Conservation (phyloP, 2,888 invertebrate species). For the Acrocyrtus sp. region DNA sequence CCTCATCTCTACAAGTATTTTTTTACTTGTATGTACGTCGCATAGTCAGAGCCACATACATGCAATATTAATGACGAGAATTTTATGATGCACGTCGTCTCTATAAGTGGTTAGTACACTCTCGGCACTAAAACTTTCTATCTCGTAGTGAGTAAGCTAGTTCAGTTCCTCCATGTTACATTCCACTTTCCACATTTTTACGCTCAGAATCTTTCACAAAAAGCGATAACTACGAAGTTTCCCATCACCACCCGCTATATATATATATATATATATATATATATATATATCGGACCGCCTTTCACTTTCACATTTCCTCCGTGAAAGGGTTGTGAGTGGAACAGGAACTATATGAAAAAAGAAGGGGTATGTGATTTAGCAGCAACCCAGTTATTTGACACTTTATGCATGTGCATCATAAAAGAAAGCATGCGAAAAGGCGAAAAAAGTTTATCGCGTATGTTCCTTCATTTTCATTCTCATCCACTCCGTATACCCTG, state of each 20-base stretch:
- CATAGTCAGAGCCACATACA: too few relatives aligned
- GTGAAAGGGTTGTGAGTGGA: background rate
- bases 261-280: too few relatives aligned
- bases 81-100: too few relatives aligned
- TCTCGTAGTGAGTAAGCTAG: too few relatives aligned
- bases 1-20: too few relatives aligned
- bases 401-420: conserved; percentile 51
- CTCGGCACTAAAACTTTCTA: too few relatives aligned
- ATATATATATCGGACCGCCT: too few relatives aligned
- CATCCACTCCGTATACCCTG: background rate
- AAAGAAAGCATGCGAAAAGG: conserved; percentile 8
- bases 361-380: conserved; percentile 40
- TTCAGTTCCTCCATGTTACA: too few relatives aligned
- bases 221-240: background rate
- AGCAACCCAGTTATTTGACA: conserved; percentile 49
- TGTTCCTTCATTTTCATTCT: conserved; percentile 34
- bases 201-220: background rate
- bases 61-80: too few relatives aligned
- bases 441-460: conserved; percentile 26
- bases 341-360: background rate
- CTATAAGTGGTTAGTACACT: too few relatives aligned
- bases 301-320: background rate
- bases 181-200: background rate
- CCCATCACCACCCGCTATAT: background rate
- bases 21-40: too few relatives aligned